These are phyloP conservation scores for Conops quadrifasciatus DNA, from an alignment of 2,888 invertebrate species.

Conservation along the genomic window DNA sequence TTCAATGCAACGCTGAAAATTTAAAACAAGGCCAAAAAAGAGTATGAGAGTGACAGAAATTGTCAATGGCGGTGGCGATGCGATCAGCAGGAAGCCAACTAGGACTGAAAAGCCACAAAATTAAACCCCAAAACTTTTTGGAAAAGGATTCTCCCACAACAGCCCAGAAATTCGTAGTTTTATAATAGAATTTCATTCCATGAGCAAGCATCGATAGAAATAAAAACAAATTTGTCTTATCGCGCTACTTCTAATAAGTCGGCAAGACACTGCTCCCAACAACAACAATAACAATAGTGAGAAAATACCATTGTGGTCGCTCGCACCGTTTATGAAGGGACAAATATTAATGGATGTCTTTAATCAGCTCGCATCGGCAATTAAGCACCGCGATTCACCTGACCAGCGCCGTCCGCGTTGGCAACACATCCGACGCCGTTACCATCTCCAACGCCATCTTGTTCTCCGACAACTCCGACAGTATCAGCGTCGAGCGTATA, in stretches of 20 bases:
- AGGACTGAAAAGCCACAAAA: no score
- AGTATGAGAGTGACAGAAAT: no score
- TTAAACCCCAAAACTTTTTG: no score
- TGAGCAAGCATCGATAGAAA: conserved; percentile 36
- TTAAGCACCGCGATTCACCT: conserved; percentile 44
- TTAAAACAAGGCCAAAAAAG: conserved; percentile 7
- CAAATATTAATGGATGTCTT: conserved; percentile 60
- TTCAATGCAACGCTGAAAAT: conserved; percentile 2
- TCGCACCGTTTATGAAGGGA: conserved; percentile 55
- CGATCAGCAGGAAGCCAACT: no score
- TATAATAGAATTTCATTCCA: background rate
- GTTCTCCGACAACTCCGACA: background rate
- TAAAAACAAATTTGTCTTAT: conserved; percentile 63
- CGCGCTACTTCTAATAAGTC: conserved; percentile 61
- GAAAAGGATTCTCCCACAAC: no score
- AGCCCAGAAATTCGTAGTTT: no score
- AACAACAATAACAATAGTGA: conserved; percentile 39
- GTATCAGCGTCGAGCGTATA: conserved; percentile 44
- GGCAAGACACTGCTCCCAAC: conserved; percentile 55
- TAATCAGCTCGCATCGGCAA: conserved; percentile 61
- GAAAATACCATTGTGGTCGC: conserved; percentile 19
- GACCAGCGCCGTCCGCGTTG: conserved; percentile 5
- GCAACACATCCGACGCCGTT: background rate
- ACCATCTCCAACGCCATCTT: conserved; percentile 1
- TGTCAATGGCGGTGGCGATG: no score